Base-by-base conservation (phyloP, 2,797 vertebrate species). In the Myiotriccus ornatus region DNA sequence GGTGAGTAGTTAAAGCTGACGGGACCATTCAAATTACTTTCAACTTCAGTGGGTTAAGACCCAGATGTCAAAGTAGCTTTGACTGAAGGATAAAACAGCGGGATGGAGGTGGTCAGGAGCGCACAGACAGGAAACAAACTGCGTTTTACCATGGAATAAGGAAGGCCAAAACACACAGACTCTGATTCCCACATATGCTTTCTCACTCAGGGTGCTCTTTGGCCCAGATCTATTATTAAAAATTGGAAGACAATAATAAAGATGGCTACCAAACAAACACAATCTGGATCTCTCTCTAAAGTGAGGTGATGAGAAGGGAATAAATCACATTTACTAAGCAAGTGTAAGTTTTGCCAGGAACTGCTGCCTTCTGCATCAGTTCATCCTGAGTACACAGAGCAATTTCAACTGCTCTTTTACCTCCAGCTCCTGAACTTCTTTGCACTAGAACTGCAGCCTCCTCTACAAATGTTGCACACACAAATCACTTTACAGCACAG, bases 101-200 rank as follows among this genome's bases (percentile, higher is more conserved):
- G 90, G 83, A 57, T 0, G 6, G 76, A 84, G 62, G 21, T 14
- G 3, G 83, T 59, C 53, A 82, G 57, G 62, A 94, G 13, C 56
- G 87, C 34, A 44, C 28, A 91, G 79, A 30, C 85, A 89, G 91
- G 93, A 96, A 95, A 47, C 46, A 84, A 67, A 16, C 22, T 22
- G 12, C 44, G 24, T 44, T 91, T 83, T 86, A 47, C 35, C 9
- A 2, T 15, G 5, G 2, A 55, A 50, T 20, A 81, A 68, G 65
- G 84, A 83, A 86, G 78, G 44, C 50, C 67, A 86, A 82, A 86
- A 14, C 43, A 77, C 73, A 64, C 78, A 68, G 44, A 64, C 39
- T 9, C 14, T 1, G 3, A 90, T 65, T 88, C 76, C 10, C 21
- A 90, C 69, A 49, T 47, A 53, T 78, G 83, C 22, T 91, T 91